phyloP scores from a whole-genome alignment of 2,888 invertebrate genomes.

The Ashinkailepas kermadecensis region DNA sequence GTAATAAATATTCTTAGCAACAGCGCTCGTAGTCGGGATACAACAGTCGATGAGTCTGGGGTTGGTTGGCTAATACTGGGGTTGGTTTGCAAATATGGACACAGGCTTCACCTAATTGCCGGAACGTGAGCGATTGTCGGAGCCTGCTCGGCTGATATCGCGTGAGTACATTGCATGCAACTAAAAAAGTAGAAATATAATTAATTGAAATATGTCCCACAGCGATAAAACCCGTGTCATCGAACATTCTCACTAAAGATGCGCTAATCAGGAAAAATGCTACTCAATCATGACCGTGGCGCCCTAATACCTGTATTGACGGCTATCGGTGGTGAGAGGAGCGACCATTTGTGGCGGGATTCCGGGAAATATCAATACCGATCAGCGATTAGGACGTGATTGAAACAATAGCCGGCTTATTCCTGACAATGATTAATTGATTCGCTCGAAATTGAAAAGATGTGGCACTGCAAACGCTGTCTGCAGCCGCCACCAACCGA shows the following conservation, averaged over 20 bases:
- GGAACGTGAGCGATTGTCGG: too few relatives aligned
- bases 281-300: background rate
- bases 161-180: too few relatives aligned
- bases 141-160: too few relatives aligned
- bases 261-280: background rate
- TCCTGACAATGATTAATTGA: conserved; percentile 5
- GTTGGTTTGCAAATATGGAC: too few relatives aligned
- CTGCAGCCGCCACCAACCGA: background rate
- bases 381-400: background rate
- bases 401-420: conserved; percentile 16
- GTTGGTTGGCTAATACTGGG: too few relatives aligned
- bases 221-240: background rate
- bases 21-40: too few relatives aligned
- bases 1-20: too few relatives aligned
- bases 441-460: background rate
- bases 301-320: background rate
- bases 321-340: background rate
- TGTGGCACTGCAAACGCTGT: background rate
- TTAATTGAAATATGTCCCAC: background rate
- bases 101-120: too few relatives aligned
- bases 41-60: too few relatives aligned
- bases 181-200: background rate
- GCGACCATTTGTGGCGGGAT: background rate
- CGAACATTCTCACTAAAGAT: background rate
- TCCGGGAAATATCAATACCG: background rate